Evolutionary conservation across 2,113 vertebrate species (phyloP).

Genomic region (Brachyistius frenatus): DNA sequence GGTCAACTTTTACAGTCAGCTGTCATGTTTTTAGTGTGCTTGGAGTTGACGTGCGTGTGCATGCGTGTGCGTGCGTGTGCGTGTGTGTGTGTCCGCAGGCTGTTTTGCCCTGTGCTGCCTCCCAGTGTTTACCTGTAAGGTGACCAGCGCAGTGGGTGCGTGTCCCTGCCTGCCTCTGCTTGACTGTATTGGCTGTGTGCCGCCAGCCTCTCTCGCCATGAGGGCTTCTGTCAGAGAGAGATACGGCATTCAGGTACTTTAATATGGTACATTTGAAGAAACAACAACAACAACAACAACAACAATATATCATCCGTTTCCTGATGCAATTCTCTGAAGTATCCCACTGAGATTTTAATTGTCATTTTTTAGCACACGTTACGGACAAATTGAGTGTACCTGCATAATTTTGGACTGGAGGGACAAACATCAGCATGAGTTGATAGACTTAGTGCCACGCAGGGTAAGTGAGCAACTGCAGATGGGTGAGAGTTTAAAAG

Average conservation of each 20-base stretch:
- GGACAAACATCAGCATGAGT: too few species aligned
- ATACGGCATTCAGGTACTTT: constrained; percentile 77
- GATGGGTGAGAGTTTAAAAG: too few species aligned
- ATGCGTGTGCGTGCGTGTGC: neutral
- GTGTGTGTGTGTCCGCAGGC: constrained; percentile 63
- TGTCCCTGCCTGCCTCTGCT: constrained; percentile 79
- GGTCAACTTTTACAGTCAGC: neutral
- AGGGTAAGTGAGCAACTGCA: too few species aligned
- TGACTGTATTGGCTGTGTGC: constrained; percentile 78
- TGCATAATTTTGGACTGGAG: too few species aligned
- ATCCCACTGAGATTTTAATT: too few species aligned
- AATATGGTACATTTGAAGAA: neutral
- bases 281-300: neutral
- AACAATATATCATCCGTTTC: too few species aligned
- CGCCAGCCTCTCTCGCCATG: constrained; percentile 80
- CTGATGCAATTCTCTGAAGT: too few species aligned
- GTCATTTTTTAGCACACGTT: too few species aligned
- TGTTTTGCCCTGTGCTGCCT: constrained; percentile 84
- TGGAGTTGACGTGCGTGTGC: neutral
- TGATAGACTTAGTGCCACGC: too few species aligned
- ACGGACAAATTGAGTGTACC: too few species aligned
- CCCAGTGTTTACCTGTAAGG: constrained; percentile 82
- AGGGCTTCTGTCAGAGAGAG: constrained; percentile 79
- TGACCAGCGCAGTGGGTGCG: constrained; percentile 66
- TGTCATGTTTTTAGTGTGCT: neutral